These are phyloP conservation scores for Xestoiulus laeticollis DNA, from an alignment of 2,888 invertebrate species.

Conservation along the genomic window DNA sequence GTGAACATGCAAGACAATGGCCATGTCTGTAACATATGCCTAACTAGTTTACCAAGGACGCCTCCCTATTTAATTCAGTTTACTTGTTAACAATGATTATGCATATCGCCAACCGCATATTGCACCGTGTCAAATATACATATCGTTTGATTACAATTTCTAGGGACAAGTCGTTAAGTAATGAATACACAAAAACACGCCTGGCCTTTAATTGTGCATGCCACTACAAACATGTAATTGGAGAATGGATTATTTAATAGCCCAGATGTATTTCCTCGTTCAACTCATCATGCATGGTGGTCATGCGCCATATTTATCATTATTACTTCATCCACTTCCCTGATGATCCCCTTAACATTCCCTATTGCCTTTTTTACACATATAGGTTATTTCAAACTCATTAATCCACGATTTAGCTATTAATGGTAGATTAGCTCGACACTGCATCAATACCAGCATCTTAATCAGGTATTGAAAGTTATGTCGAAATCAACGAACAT, in stretches of 20 bases:
- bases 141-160: not conserved
- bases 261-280: slow-evolving; percentile 39
- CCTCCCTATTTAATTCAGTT: not conserved
- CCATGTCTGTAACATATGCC: too few relatives aligned
- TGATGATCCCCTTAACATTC: not conserved
- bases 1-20: too few relatives aligned
- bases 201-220: not conserved
- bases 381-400: not conserved
- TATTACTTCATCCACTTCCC: slow-evolving; percentile 33
- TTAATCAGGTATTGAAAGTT: not conserved
- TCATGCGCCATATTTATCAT: slow-evolving; percentile 38
- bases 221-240: not conserved
- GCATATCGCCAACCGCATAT: not conserved
- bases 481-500: not conserved
- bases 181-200: not conserved
- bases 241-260: slow-evolving; percentile 23
- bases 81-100: not conserved
- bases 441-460: not conserved
- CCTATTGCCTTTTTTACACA: not conserved
- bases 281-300: slow-evolving; percentile 17
- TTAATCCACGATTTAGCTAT: not conserved
- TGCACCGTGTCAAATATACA: not conserved
- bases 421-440: not conserved
- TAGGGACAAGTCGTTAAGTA: not conserved
- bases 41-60: not conserved